Evolutionary conservation across 2,797 vertebrate species (phyloP), one percentile per base, ranked within the genome.

Genomic region (Yasuhikotakia modesta): DNA sequence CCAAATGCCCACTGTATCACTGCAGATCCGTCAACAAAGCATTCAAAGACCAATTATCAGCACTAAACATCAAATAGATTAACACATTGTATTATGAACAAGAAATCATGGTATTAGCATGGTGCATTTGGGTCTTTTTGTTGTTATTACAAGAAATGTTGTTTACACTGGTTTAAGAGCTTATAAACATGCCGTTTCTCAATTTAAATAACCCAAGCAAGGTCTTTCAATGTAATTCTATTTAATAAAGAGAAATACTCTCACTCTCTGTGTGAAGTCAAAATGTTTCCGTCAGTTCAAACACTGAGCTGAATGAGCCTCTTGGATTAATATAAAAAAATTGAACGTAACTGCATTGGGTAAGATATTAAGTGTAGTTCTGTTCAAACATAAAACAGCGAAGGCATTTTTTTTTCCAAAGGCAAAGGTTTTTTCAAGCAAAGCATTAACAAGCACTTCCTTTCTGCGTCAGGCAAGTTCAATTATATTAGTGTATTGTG

Each of bases 1-100:
- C 71, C 65, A 83, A 76, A 83, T 21, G 6, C 61, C 48, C 3
- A 69, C 45, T 75, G 73, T 32, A 21, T 71, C 46, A 68, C 55
- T 60, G 57, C 22, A 78, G 48, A 67, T 58, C 8, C 19, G 35
- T 55, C 22, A 39, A 43, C 68, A 19, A 6, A 30, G 13, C 14
- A 35, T 35, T 17, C 21, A 8, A 14, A 10, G 7, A 70, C 11
- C 6, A 32, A 4, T 61, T 30, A 32, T 0, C 14, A 16, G 22
- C 52, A 21, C n/a, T n/a, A n/a, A n/a, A n/a, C 19, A 53, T 27
- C 27, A 27, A 27, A 27, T 27, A 27, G 27, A 27, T 27, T 27
- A 27, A 4, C n/a, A 52, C 16, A 19, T n/a, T 53, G 19, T 7
- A 52, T 17, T 5, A 52, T 16, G n/a, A 17, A 52, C n/a, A 7